Evolutionary conservation across 2,113 vertebrate species (phyloP).

Genomic region (Psilopsiagon aymara): DNA sequence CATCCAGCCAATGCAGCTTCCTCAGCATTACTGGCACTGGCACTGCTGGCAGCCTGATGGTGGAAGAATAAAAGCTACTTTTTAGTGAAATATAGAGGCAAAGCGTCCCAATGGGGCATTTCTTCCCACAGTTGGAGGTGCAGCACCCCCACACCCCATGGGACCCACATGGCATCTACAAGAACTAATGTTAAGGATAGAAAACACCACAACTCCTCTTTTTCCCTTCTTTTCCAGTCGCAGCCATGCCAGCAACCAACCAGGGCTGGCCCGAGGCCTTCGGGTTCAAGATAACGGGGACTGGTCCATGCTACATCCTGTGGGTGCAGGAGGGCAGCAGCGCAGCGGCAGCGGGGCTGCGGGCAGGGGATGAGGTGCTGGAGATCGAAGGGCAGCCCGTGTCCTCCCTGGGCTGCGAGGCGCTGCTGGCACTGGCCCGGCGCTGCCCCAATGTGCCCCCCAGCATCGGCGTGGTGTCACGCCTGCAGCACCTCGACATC

Average conservation of each 20-base stretch:
- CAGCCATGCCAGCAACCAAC: slow-evolving; percentile 89
- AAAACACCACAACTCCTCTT: neutral
- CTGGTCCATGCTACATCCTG: slow-evolving; percentile 90
- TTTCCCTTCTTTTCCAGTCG: slow-evolving; percentile 63
- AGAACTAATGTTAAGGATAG: no score
- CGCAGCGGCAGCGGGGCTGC: slow-evolving; percentile 87
- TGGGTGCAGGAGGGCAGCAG: slow-evolving; percentile 94
- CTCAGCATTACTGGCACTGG: neutral
- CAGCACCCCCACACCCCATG: fast-evolving
- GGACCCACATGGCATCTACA: fast-evolving
- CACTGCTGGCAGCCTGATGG: neutral
- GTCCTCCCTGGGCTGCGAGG: slow-evolving; percentile 78
- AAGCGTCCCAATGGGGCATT: neutral
- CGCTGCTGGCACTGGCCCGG: slow-evolving; percentile 83
- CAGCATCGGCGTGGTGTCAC: slow-evolving; percentile 93
- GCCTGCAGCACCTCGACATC: slow-evolving; percentile 82
- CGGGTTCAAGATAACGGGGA: slow-evolving; percentile 89
- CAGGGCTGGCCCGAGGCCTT: slow-evolving; percentile 95
- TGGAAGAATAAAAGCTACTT: neutral
- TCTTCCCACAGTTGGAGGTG: fast-evolving
- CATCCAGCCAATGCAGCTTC: neutral
- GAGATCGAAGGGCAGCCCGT: slow-evolving; percentile 93
- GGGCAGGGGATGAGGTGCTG: slow-evolving; percentile 91
- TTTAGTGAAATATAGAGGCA: neutral
- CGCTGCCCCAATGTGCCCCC: slow-evolving; percentile 89